Percentiles rank a stretch among this genome's conserved stretches.
These are phyloP conservation scores for Agriopis marginaria DNA, from an alignment of 2,888 invertebrate species.

Conservation along the genomic window DNA sequence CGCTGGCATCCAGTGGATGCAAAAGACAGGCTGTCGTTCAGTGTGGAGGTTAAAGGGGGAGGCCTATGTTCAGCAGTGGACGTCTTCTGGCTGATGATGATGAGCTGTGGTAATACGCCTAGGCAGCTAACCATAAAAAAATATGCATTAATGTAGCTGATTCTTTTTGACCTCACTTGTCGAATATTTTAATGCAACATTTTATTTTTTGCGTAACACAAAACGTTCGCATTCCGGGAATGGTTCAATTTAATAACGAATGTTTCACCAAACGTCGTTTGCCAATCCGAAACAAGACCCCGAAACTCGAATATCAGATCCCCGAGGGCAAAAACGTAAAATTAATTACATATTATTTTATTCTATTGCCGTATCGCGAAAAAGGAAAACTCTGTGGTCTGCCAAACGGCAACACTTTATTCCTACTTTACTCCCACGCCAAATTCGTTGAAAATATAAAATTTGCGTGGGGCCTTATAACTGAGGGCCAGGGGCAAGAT, in stretches of 20 bases:
- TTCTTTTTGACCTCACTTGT: background rate
- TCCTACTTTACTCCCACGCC: conserved; percentile 15
- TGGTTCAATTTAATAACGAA: conserved; percentile 16
- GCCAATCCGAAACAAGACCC: conserved; percentile 14
- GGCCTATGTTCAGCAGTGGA: too few species aligned
- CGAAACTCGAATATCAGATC: conserved; percentile 14
- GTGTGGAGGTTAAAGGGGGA: too few species aligned
- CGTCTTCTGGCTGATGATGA: too few species aligned
- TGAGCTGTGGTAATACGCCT: too few species aligned
- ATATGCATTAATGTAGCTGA: background rate
- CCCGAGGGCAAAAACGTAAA: conserved; percentile 26
- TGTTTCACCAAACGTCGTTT: conserved; percentile 19
- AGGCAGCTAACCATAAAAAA: too few species aligned
- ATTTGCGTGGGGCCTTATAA: conserved; percentile 44
- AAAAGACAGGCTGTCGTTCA: too few species aligned
- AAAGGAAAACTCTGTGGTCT: conserved; percentile 28
- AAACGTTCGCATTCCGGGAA: conserved; percentile 9
- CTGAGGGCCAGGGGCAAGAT: conserved; percentile 45
- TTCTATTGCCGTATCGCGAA: conserved; percentile 30
- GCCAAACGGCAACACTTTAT: conserved; percentile 20
- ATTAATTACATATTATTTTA: conserved; percentile 31
- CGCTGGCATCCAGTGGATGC: too few species aligned
- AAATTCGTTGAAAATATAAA: conserved; percentile 37
- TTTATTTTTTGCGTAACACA: background rate
- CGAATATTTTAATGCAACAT: conserved; percentile 2